Percentiles rank a stretch among this genome's conserved stretches.
Conservation (phyloP, 2,888 invertebrate genomes). For the Dynastes grantii region DNA sequence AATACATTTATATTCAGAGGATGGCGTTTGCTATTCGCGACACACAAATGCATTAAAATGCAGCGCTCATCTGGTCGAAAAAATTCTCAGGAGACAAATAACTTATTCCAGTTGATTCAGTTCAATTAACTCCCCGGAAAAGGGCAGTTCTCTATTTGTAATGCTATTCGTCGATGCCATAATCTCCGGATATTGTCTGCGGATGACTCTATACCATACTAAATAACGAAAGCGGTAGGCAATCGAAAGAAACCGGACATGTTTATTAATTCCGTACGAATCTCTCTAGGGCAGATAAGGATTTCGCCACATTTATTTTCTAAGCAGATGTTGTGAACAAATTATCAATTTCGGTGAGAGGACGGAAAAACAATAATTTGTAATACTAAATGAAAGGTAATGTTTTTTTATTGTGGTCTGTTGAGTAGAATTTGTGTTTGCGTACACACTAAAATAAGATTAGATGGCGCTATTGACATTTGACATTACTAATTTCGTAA, state of each 20-base stretch:
- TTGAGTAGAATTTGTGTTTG: too few species aligned
- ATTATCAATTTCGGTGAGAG: not conserved
- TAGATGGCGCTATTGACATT: too few species aligned
- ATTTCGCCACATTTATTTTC: not conserved
- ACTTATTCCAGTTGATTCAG: constrained; percentile 44
- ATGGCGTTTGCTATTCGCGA: not conserved
- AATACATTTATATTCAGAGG: constrained; percentile 5
- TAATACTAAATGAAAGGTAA: too few species aligned
- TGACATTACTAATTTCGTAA: too few species aligned
- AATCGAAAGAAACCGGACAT: not conserved
- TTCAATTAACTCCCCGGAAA: constrained; percentile 46
- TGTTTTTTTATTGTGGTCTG: too few species aligned
- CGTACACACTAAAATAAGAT: too few species aligned
- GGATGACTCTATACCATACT: constrained; percentile 26
- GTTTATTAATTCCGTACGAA: constrained; percentile 1
- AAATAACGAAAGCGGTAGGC: not conserved
- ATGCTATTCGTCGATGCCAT: constrained; percentile 30
- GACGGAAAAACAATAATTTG: not conserved
- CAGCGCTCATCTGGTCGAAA: constrained; percentile 12
- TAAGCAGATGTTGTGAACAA: not conserved
- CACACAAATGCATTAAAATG: constrained; percentile 27
- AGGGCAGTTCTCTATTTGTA: constrained; percentile 14
- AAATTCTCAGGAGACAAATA: constrained; percentile 21
- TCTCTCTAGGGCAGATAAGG: not conserved
- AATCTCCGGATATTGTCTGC: constrained; percentile 47